Conservation (phyloP, 2,888 invertebrate species). For the Crocallis elinguaria region DNA sequence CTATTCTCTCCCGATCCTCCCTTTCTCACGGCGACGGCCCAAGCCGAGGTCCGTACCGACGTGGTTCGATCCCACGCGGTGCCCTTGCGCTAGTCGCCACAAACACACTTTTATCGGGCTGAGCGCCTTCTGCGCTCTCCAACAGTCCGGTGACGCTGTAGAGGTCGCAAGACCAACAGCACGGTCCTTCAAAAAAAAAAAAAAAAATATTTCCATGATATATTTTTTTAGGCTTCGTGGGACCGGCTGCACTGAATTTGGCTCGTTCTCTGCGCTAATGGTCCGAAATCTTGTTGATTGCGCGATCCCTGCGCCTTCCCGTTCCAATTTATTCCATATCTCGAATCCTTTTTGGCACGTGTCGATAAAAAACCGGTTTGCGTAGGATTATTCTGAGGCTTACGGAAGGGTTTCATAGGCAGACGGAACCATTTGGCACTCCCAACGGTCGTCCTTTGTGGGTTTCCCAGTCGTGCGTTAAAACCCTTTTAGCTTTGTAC, state of each 20-base stretch:
- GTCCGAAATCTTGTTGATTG: slow-evolving; percentile 56
- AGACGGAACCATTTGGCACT: slow-evolving; percentile 16
- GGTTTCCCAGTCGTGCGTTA: slow-evolving; percentile 22
- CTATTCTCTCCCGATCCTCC: too few species aligned
- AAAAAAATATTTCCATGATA: slow-evolving; percentile 21
- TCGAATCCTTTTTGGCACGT: slow-evolving; percentile 36
- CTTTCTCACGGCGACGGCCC: too few species aligned
- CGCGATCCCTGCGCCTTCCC: slow-evolving; percentile 46
- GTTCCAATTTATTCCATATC: slow-evolving; percentile 39
- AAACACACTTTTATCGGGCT: too few species aligned
- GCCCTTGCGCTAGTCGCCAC: too few species aligned
- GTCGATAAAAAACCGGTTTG: slow-evolving; percentile 17
- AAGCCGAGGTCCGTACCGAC: too few species aligned
- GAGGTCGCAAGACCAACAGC: too few species aligned
- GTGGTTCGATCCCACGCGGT: too few species aligned
- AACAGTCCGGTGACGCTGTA: too few species aligned
- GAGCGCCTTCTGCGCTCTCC: too few species aligned
- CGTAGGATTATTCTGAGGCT: slow-evolving; percentile 36
- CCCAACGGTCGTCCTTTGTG: slow-evolving; percentile 21
- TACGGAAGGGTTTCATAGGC: slow-evolving; percentile 13
- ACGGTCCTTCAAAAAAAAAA: too few species aligned
- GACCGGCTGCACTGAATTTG: slow-evolving; percentile 34
- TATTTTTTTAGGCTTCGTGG: slow-evolving; percentile 17
- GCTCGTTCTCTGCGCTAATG: slow-evolving; percentile 41
- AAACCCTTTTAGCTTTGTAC: slow-evolving; percentile 16